These are phyloP conservation scores for Disparrhopalites patrizii DNA, from an alignment of 2,888 invertebrate species.

Conservation along the genomic window DNA sequence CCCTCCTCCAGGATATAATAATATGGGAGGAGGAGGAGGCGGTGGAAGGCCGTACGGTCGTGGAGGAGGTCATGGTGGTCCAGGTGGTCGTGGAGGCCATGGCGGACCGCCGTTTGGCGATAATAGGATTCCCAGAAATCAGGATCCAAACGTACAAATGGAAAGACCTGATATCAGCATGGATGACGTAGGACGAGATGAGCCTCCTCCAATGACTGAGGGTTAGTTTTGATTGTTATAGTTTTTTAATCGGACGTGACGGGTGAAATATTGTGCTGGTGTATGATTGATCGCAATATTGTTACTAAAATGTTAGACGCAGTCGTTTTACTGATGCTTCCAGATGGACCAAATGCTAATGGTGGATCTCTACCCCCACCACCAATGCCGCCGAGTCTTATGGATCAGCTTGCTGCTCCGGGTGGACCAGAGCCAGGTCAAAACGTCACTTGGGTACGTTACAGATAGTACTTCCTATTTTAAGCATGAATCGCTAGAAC, in stretches of 20 bases:
- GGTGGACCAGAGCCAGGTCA: constrained; percentile 27
- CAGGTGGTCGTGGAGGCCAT: neutral
- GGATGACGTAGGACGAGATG: neutral
- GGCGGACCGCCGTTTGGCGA: neutral
- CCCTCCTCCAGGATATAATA: constrained; percentile 26
- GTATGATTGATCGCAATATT: too few relatives aligned
- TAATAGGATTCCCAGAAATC: neutral
- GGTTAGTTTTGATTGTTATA: too few relatives aligned
- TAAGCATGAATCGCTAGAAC: neutral
- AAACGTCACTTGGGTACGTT: constrained; percentile 44
- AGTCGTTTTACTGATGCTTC: neutral
- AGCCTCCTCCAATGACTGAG: too few relatives aligned
- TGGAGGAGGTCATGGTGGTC: constrained; percentile 12
- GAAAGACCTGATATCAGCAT: neutral
- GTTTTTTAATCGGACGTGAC: too few relatives aligned
- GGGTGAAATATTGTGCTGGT: too few relatives aligned
- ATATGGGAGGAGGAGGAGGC: constrained; percentile 32
- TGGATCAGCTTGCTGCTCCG: constrained; percentile 32
- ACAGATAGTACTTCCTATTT: neutral
- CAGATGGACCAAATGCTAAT: neutral
- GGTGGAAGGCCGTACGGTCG: constrained; percentile 15
- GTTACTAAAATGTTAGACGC: too few relatives aligned
- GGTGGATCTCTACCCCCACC: constrained; percentile 40
- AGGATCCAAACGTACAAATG: neutral
- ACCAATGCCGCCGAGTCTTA: constrained; percentile 46